A percentile compares a stretch with the other conserved stretches of the same genome.
Evolutionary conservation across 1,140 invertebrate genomes (phyloP).

Genomic region (Cephus cinctus): DNA sequence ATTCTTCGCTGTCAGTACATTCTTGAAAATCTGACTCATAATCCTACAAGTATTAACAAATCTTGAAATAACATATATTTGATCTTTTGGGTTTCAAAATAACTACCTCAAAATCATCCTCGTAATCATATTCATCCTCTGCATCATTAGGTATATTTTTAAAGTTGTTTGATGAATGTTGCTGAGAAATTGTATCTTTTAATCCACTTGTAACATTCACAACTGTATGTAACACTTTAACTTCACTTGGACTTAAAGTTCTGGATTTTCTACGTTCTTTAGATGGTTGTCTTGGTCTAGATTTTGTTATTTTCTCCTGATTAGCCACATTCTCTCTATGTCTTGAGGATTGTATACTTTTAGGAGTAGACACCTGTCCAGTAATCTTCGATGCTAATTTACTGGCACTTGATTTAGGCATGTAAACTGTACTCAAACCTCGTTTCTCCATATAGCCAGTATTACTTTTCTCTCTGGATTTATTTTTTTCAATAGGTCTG

Average conservation of each 20-base stretch:
- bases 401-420: conserved; percentile 27
- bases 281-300: conserved; percentile 16
- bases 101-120: conserved; percentile 56
- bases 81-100: neutral
- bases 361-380: conserved; percentile 2
- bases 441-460: conserved; percentile 30
- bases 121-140: conserved; percentile 40
- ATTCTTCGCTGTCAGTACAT: conserved; percentile 44
- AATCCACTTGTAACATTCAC: neutral
- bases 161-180: neutral
- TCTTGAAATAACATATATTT: neutral
- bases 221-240: conserved; percentile 33
- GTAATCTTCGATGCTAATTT: conserved; percentile 13
- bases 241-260: conserved; percentile 43
- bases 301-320: conserved; percentile 8
- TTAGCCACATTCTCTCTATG: conserved; percentile 2
- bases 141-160: neutral
- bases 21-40: conserved; percentile 62
- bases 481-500: neutral
- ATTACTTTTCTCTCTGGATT: conserved; percentile 13
- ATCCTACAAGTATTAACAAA: conserved; percentile 39
- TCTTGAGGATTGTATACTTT: neutral
- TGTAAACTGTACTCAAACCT: conserved; percentile 32
- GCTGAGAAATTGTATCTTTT: neutral
- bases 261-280: conserved; percentile 35